Evolutionary conservation across 2,888 invertebrate genomes (phyloP).

Genomic region (Polymixis lichenea): DNA sequence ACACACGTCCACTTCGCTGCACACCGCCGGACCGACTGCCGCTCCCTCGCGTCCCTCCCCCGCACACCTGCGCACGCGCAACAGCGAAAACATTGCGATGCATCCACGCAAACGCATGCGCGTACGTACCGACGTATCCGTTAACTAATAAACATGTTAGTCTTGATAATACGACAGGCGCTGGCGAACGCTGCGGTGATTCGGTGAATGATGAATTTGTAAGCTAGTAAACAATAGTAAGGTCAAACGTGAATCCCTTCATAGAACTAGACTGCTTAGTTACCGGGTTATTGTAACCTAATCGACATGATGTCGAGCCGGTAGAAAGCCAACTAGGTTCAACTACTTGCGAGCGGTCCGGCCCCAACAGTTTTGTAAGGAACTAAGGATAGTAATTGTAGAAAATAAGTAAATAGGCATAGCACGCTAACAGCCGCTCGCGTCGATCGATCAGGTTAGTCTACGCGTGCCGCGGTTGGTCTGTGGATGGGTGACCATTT

Average conservation of each 20-base stretch:
- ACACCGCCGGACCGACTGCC: constrained; percentile 69
- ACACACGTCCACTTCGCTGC: constrained; percentile 65
- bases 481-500: no score
- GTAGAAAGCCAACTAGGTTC: constrained; percentile 30
- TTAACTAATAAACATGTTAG: constrained; percentile 63
- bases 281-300: constrained; percentile 13
- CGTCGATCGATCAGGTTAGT: no score
- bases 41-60: constrained; percentile 45
- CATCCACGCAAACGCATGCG: constrained; percentile 66
- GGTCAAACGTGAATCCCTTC: neutral
- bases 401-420: no score
- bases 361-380: neutral
- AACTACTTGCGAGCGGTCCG: constrained; percentile 6
- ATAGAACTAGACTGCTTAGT: neutral
- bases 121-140: constrained; percentile 59
- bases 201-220: constrained; percentile 10
- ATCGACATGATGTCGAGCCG: neutral
- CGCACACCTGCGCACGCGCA: constrained; percentile 66
- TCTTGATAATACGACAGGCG: constrained; percentile 37
- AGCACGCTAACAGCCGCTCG: no score
- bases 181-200: constrained; percentile 3
- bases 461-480: no score
- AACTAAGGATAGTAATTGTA: no score
- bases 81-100: constrained; percentile 69
- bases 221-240: constrained; percentile 7